phyloP scores from a whole-genome alignment of 1,140 invertebrate genomes.

The Pinna nobilis region DNA sequence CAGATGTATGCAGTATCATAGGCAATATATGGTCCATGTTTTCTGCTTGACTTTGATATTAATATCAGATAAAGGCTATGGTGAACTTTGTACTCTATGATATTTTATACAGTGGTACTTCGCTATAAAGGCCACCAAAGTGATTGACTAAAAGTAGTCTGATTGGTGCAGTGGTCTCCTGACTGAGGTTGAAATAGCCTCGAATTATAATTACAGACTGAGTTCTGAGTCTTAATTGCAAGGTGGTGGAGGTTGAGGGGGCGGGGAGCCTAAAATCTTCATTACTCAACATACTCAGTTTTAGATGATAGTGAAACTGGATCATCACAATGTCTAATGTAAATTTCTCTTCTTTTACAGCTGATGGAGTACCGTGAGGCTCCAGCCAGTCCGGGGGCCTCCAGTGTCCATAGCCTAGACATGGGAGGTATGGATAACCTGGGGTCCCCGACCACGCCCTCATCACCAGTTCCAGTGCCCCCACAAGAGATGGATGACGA shows the following conservation, averaged over 20 bases:
- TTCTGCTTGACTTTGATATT: too few relatives aligned
- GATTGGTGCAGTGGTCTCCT: too few relatives aligned
- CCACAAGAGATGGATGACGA: constrained; percentile 65
- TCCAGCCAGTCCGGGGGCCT: constrained; percentile 63
- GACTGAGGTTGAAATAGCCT: too few relatives aligned
- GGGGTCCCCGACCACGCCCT: constrained; percentile 59
- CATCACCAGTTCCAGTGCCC: constrained; percentile 44
- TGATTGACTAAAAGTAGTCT: too few relatives aligned
- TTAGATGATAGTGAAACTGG: neutral
- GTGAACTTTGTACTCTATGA: too few relatives aligned
- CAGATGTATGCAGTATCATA: too few relatives aligned
- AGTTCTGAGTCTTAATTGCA: neutral
- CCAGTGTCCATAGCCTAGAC: constrained; percentile 51
- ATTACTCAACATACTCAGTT: neutral
- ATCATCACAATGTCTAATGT: neutral
- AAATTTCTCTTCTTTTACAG: constrained; percentile 50
- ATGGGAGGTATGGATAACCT: constrained; percentile 48
- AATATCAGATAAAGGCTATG: too few relatives aligned
- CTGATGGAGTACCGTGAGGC: constrained; percentile 71
- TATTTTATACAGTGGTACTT: neutral
- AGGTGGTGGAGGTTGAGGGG: neutral
- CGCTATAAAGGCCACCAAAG: too few relatives aligned
- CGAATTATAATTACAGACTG: too few relatives aligned
- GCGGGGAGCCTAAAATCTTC: neutral
- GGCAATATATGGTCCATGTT: too few relatives aligned